These are phyloP conservation scores for Anseranas semipalmata DNA, from an alignment of 2,113 vertebrate genomes.

Conservation along the genomic window DNA sequence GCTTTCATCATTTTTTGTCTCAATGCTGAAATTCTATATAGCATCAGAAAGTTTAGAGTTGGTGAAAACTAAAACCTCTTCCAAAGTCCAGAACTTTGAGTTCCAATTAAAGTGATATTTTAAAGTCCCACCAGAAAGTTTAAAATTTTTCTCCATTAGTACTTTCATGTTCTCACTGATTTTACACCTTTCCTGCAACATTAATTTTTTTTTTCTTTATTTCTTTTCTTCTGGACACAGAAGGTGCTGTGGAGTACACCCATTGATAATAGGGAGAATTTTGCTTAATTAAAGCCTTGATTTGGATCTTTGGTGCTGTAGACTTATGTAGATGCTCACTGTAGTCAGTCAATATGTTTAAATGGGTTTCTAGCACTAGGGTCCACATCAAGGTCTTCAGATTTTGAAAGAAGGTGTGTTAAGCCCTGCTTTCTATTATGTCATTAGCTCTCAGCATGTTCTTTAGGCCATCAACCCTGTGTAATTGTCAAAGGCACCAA, in stretches of 20 bases:
- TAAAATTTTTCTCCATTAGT: background rate
- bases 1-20: background rate
- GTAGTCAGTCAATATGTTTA: background rate
- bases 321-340: background rate
- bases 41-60: background rate
- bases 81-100: background rate
- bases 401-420: background rate
- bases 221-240: background rate
- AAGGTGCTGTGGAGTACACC: background rate
- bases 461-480: background rate
- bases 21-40: background rate
- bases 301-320: background rate
- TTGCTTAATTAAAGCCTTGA: background rate
- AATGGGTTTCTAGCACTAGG: background rate
- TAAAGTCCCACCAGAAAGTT: background rate
- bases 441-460: background rate
- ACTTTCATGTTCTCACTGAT: background rate
- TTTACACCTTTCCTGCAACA: background rate
- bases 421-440: background rate
- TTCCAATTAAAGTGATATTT: background rate
- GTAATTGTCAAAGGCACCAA: background rate
- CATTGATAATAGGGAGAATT: background rate
- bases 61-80: background rate
- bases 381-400: background rate
- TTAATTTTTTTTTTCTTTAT: background rate